phyloP scores from a whole-genome alignment of 2,888 invertebrate species.

The Aelia acuminata region DNA sequence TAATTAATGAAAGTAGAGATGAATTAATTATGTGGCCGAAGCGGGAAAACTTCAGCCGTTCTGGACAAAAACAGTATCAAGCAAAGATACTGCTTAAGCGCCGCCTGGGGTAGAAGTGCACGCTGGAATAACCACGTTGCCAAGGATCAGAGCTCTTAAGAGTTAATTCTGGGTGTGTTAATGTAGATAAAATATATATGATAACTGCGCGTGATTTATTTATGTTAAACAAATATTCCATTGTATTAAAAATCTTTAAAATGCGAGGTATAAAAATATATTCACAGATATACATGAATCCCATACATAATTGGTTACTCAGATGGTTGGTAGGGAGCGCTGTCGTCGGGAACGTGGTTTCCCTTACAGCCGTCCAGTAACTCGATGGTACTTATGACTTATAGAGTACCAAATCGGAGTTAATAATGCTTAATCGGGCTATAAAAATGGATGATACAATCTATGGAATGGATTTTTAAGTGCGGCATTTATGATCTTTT shows the following conservation, averaged over 20 bases:
- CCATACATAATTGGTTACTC: background rate
- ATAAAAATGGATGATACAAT: no score
- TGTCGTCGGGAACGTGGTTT: background rate
- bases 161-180: background rate
- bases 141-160: background rate
- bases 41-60: constrained; percentile 42
- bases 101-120: background rate
- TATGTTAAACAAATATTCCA: background rate
- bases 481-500: no score
- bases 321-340: background rate
- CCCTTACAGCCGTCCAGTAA: background rate
- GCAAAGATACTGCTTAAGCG: background rate
- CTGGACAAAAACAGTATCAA: constrained; percentile 51
- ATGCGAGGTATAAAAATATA: background rate
- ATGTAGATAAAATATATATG: background rate
- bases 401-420: no score
- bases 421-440: no score
- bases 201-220: no score
- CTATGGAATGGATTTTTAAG: no score
- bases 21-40: background rate
- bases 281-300: background rate
- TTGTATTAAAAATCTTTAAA: background rate
- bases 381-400: no score
- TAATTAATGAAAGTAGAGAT: no score
- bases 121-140: background rate